Conservation (phyloP, 2,797 vertebrate genomes). For the Poeciliopsis gracilis region DNA sequence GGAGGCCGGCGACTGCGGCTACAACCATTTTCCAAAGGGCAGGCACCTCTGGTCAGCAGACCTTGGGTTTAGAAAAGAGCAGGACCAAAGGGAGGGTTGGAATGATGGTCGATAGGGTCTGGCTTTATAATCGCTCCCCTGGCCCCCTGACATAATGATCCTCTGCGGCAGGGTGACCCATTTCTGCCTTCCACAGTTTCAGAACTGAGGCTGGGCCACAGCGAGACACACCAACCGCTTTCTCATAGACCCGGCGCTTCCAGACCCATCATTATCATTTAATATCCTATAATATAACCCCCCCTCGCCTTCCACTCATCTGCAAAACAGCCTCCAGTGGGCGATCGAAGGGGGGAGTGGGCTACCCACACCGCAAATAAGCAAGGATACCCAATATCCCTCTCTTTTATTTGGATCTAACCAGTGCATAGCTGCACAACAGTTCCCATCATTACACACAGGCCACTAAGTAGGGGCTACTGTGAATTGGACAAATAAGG, state of each 20-base stretch:
- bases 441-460: constrained; percentile 74
- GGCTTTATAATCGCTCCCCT: constrained; percentile 51
- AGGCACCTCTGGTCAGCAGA: constrained; percentile 48
- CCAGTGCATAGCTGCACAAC: constrained; percentile 75
- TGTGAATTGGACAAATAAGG: constrained; percentile 75
- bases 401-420: constrained; percentile 72
- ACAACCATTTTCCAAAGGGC: constrained; percentile 60
- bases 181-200: constrained; percentile 70
- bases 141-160: constrained; percentile 70
- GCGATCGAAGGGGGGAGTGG: constrained; percentile 37
- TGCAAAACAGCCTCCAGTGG: constrained; percentile 72
- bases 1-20: constrained; percentile 44
- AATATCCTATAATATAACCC: constrained; percentile 84
- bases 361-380: constrained; percentile 80
- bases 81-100: constrained; percentile 18
- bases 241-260: constrained; percentile 77
- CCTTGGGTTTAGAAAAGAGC: constrained; percentile 46
- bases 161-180: constrained; percentile 79
- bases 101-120: constrained; percentile 67
- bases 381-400: constrained; percentile 80
- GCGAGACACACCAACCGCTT: constrained; percentile 77
- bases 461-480: constrained; percentile 78
- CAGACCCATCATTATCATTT: constrained; percentile 83
- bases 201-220: constrained; percentile 67
- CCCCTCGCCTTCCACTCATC: constrained; percentile 53